Conservation (phyloP, 2,797 vertebrate genomes). For the Smutsia gigantea region DNA sequence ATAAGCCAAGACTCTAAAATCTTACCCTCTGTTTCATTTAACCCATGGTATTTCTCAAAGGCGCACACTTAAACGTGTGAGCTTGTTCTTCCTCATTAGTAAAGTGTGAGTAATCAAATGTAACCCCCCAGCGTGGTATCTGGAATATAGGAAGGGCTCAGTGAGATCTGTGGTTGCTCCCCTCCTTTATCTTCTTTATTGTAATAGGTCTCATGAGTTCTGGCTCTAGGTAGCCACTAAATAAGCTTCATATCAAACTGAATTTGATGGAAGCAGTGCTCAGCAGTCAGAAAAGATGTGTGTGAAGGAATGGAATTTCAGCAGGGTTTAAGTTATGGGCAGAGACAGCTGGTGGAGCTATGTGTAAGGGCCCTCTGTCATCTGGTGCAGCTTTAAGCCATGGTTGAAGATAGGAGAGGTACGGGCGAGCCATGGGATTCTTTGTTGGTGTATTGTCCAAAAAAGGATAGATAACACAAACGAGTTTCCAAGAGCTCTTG, state of each 20-base stretch:
- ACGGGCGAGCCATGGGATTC: background rate
- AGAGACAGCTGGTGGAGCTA: background rate
- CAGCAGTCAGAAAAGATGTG: background rate
- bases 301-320: background rate
- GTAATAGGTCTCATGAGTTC: background rate
- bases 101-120: background rate
- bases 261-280: background rate
- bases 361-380: background rate
- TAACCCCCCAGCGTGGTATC: background rate
- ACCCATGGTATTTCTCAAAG: background rate
- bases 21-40: background rate
- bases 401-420: background rate
- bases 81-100: background rate
- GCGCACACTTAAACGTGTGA: background rate
- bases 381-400: background rate
- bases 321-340: background rate
- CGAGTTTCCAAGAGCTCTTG: background rate
- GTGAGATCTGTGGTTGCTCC: background rate
- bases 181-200: background rate
- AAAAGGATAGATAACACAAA: background rate
- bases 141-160: background rate
- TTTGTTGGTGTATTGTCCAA: background rate
- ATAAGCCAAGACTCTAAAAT: background rate
- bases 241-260: background rate
- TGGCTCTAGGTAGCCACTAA: background rate